Evolutionary conservation across 2,888 invertebrate species (phyloP).

Genomic region (Drosophila testacea): DNA sequence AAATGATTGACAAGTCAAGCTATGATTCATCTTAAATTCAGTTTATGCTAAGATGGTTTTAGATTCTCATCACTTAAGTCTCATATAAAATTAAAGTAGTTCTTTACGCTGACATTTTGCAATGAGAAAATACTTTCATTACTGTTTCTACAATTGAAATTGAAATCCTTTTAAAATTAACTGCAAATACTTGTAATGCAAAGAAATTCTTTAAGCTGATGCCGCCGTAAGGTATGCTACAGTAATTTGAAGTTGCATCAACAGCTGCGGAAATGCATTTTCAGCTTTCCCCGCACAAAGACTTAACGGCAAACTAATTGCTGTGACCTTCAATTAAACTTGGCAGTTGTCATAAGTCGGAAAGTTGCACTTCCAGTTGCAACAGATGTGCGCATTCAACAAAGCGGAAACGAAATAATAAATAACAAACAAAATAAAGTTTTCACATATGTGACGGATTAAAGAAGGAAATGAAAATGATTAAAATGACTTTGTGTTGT

Average conservation of each 20-base stretch:
- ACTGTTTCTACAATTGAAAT: conserved; percentile 10
- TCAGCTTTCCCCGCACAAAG: background rate
- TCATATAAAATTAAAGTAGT: background rate
- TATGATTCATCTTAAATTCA: no score
- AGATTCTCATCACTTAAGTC: no score
- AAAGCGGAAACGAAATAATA: conserved; percentile 2
- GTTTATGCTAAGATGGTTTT: no score
- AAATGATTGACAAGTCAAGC: no score
- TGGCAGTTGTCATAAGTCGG: conserved; percentile 27
- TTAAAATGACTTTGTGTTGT: background rate
- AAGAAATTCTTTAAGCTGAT: conserved; percentile 10
- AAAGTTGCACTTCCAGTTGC: conserved; percentile 32
- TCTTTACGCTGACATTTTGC: background rate
- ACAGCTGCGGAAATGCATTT: conserved; percentile 37
- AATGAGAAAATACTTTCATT: background rate
- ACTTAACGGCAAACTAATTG: conserved; percentile 38
- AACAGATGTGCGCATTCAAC: conserved; percentile 17
- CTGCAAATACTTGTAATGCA: background rate
- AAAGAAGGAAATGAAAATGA: conserved; percentile 1
- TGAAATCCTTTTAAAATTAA: background rate
- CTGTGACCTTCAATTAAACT: conserved; percentile 52
- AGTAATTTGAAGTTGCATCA: conserved; percentile 34
- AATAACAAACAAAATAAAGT: conserved; percentile 10
- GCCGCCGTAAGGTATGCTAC: conserved; percentile 22
- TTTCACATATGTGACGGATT: conserved; percentile 9